Conservation (phyloP, 2,888 invertebrate genomes). For the Sesia bembeciformis region DNA sequence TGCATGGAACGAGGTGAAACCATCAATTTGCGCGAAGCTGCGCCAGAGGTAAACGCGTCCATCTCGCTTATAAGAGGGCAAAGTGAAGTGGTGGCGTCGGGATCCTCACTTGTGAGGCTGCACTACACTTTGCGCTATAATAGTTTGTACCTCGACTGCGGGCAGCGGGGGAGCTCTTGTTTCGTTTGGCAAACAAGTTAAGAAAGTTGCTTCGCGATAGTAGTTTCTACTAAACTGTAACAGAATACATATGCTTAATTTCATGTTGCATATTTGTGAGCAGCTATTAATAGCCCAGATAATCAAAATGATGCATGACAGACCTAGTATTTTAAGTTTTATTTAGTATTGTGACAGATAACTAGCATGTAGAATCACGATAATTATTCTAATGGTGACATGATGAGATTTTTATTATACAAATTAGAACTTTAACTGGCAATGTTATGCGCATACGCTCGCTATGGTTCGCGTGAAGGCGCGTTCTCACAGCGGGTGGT, state of each 20-base stretch:
- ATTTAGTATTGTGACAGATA: too few relatives aligned
- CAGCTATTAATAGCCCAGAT: too few relatives aligned
- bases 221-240: too few relatives aligned
- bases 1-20: conserved; percentile 65
- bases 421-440: too few relatives aligned
- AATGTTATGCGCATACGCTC: background rate
- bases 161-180: conserved; percentile 35
- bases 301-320: too few relatives aligned
- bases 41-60: conserved; percentile 46
- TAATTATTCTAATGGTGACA: too few relatives aligned
- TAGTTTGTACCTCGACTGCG: conserved; percentile 26
- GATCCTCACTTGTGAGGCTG: conserved; percentile 15
- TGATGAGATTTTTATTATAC: too few relatives aligned
- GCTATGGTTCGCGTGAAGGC: background rate
- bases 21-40: conserved; percentile 59
- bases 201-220: too few relatives aligned
- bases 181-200: conserved; percentile 25
- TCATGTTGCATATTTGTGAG: too few relatives aligned
- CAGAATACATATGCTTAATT: too few relatives aligned
- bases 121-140: conserved; percentile 28
- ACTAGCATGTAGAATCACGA: too few relatives aligned
- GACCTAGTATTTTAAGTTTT: too few relatives aligned
- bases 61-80: conserved; percentile 37
- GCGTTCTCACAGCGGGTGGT: conserved; percentile 15
- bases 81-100: background rate